Percentiles rank a stretch among this genome's conserved stretches.
These are phyloP conservation scores for Stenolophus ochropezus DNA, from an alignment of 2,888 invertebrate genomes.

Conservation along the genomic window DNA sequence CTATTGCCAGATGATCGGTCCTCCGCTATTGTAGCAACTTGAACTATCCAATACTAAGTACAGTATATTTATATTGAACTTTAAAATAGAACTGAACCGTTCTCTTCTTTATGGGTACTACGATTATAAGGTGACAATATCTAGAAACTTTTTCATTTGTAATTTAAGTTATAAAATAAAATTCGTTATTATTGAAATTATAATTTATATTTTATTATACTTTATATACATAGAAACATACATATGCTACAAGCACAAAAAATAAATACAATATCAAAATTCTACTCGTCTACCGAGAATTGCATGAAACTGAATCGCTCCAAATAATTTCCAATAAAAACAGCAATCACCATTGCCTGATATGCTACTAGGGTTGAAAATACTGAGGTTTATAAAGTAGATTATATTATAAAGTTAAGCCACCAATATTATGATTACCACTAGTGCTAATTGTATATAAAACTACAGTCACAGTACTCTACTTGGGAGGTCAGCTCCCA, in stretches of 20 bases:
- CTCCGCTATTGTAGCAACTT: too few relatives aligned
- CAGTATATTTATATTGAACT: too few relatives aligned
- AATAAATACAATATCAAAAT: conserved; percentile 59
- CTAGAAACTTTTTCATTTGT: too few relatives aligned
- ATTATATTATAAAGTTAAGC: conserved; percentile 28
- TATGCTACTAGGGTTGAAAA: conserved; percentile 40
- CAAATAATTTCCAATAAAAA: conserved; percentile 8
- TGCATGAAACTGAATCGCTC: conserved; percentile 13
- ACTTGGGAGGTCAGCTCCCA: background rate
- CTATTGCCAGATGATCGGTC: too few relatives aligned
- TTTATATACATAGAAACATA: conserved; percentile 58
- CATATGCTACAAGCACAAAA: conserved; percentile 55
- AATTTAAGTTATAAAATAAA: background rate
- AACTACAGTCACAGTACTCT: conserved; percentile 56
- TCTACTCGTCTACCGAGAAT: conserved; percentile 40
- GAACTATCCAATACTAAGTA: too few relatives aligned
- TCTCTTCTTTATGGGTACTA: too few relatives aligned
- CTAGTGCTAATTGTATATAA: conserved; percentile 56
- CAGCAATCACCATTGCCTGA: conserved; percentile 21
- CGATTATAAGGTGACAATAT: too few relatives aligned
- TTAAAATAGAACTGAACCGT: too few relatives aligned
- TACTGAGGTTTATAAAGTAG: conserved; percentile 55
- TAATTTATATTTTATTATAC: conserved; percentile 53
- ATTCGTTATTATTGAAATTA: conserved; percentile 42
- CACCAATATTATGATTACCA: conserved; percentile 52